Conservation (phyloP, 2,797 vertebrate genomes). For the Pipistrellus nathusii region DNA sequence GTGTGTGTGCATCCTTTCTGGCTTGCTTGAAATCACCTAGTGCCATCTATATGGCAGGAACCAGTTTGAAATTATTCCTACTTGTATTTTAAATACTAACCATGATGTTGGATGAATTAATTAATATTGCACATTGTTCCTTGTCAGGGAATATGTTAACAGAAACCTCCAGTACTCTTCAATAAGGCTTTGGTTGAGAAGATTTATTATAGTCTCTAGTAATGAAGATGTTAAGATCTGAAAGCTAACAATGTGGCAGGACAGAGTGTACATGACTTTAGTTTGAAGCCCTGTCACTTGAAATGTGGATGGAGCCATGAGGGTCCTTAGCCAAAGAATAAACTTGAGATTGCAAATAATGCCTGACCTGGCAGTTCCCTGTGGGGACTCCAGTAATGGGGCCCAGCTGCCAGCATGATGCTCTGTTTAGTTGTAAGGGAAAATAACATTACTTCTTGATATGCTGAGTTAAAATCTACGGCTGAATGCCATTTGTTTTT, state of each 20-base stretch:
- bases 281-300: constrained; percentile 56
- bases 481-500: constrained; percentile 83
- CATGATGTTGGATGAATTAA: constrained; percentile 54
- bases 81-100: constrained; percentile 59
- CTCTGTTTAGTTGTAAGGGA: constrained; percentile 75
- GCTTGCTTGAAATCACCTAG: background rate
- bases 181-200: constrained; percentile 7
- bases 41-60: background rate
- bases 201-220: background rate
- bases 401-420: constrained; percentile 72
- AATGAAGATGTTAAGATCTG: constrained; percentile 4
- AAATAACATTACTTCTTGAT: constrained; percentile 83
- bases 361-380: constrained; percentile 81
- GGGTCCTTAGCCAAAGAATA: constrained; percentile 74
- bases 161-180: background rate
- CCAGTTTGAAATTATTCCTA: background rate
- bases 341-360: constrained; percentile 81
- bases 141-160: constrained; percentile 57
- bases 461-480: constrained; percentile 75
- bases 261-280: constrained; percentile 11
- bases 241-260: background rate
- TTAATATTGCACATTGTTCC: constrained; percentile 18
- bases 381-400: constrained; percentile 78
- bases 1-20: background rate
- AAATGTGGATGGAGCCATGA: constrained; percentile 74